Conservation (phyloP, 2,797 vertebrate species). For the Streptopelia turtur region DNA sequence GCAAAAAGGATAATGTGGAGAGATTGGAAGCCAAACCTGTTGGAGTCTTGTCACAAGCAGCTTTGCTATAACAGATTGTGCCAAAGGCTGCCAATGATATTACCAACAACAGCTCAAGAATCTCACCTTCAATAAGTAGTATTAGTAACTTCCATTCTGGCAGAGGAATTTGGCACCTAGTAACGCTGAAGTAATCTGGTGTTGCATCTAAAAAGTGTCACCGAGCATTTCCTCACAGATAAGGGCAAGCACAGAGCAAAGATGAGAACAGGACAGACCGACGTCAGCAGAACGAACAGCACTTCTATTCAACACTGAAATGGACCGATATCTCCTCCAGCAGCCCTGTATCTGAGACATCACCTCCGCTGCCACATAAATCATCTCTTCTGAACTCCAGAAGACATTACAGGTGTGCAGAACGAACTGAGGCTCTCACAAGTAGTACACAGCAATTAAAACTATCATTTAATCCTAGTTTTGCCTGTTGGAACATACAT, state of each 20-base stretch:
- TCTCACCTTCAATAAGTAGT: neutral
- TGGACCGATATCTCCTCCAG: neutral
- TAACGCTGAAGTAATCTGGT: neutral
- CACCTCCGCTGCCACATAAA: rapidly evolving
- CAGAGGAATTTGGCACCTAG: neutral
- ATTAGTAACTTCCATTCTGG: neutral
- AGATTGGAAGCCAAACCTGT: neutral
- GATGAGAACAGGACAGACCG: neutral
- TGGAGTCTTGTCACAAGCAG: neutral
- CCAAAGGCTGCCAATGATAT: neutral
- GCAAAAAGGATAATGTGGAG: rapidly evolving
- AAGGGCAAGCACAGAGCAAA: neutral
- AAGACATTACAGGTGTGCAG: neutral
- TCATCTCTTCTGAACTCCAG: neutral
- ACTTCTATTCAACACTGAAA: neutral
- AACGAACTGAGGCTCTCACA: neutral
- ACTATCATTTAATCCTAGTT: neutral
- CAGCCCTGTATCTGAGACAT: neutral
- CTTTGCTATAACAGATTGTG: rapidly evolving
- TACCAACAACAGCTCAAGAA: neutral
- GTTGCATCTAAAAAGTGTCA: neutral
- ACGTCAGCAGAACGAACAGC: neutral
- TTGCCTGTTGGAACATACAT: rapidly evolving
- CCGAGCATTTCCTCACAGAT: neutral
- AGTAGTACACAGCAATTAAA: neutral